phyloP scores from a whole-genome alignment of 2,113 vertebrate species.

The Ahaetulla prasina region DNA sequence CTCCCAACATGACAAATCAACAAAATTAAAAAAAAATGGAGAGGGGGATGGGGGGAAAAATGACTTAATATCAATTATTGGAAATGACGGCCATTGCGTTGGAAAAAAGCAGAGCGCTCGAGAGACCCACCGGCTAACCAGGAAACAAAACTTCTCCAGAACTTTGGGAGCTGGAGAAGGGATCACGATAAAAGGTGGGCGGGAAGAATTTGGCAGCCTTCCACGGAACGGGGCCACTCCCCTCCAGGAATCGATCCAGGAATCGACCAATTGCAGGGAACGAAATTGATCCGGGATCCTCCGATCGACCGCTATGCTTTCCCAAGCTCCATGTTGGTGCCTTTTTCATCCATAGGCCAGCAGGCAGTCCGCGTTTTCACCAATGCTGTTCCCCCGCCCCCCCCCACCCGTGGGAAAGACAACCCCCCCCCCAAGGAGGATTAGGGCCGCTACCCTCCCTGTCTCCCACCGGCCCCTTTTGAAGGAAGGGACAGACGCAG shows the following conservation, averaged over 20 bases:
- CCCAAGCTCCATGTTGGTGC: conserved; percentile 81
- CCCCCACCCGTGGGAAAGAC: conserved; percentile 44
- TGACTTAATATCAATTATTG: conserved; percentile 78
- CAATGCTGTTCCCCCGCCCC: conserved; percentile 43
- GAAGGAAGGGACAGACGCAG: neutral
- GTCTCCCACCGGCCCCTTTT: too few species aligned
- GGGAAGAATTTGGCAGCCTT: conserved; percentile 45
- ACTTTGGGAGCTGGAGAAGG: conserved; percentile 51
- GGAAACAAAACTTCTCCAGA: conserved; percentile 54
- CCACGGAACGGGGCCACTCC: neutral
- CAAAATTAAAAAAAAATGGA: conserved; percentile 58
- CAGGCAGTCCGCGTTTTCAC: conserved; percentile 56
- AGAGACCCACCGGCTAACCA: conserved; percentile 36
- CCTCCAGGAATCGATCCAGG: conserved; percentile 46
- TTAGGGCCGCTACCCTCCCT: neutral
- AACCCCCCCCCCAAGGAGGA: conserved; percentile 21
- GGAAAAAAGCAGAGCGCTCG: conserved; percentile 76
- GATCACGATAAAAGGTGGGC: conserved; percentile 49
- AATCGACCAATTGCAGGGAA: conserved; percentile 63
- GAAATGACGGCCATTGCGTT: conserved; percentile 83
- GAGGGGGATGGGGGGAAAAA: conserved; percentile 37
- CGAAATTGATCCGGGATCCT: conserved; percentile 63
- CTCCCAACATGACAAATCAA: conserved; percentile 77
- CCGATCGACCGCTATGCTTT: conserved; percentile 73
- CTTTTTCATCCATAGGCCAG: conserved; percentile 82